A percentile compares a stretch with the other conserved stretches of the same genome.
phyloP scores from a whole-genome alignment of 2,888 invertebrate species.

The Drosophila leonis region DNA sequence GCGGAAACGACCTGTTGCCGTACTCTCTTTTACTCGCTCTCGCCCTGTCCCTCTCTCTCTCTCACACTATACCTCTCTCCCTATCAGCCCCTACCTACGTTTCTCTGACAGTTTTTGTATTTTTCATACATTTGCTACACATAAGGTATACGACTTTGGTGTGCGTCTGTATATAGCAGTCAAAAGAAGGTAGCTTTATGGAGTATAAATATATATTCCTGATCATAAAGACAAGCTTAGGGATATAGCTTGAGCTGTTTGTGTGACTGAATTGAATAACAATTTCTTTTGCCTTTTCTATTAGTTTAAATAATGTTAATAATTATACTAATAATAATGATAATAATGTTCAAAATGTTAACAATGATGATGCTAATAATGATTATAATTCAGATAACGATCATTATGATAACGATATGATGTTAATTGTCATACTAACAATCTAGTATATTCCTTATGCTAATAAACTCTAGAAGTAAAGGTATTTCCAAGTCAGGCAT shows the following conservation, averaged over 20 bases:
- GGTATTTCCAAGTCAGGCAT: neutral
- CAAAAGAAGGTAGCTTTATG: neutral
- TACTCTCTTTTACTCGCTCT: conserved; percentile 17
- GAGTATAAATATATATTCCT: neutral
- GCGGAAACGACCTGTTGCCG: conserved; percentile 75
- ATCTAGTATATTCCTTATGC: neutral
- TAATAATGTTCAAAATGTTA: too few species aligned
- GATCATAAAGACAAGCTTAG: neutral
- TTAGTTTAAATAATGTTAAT: neutral
- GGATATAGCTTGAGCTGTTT: neutral
- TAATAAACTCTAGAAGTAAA: neutral
- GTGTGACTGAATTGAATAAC: too few species aligned
- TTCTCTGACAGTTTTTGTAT: conserved; percentile 1
- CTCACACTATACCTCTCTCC: neutral
- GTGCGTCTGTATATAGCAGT: neutral
- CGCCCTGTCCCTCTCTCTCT: neutral
- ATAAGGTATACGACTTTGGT: too few species aligned
- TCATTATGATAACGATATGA: too few species aligned
- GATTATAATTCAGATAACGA: neutral
- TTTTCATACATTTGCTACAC: neutral
- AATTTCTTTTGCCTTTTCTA: neutral
- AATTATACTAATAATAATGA: neutral
- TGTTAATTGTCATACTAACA: neutral
- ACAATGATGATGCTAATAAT: neutral
- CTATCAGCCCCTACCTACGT: neutral